These are phyloP conservation scores for Eublepharis macularius DNA, from an alignment of 2,113 vertebrate species.

Conservation along the genomic window DNA sequence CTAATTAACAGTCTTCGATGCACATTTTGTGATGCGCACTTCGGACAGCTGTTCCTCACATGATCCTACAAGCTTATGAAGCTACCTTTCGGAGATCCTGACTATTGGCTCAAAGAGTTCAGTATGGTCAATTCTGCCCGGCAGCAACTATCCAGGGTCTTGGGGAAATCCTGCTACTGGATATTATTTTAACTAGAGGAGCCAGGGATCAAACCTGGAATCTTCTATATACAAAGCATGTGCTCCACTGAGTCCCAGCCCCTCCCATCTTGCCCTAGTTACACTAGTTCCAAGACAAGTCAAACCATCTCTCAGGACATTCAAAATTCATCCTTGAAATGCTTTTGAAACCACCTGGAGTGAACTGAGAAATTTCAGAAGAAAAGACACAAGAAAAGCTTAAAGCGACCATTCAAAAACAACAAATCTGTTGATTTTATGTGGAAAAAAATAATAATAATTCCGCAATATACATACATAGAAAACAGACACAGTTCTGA, in stretches of 20 bases:
- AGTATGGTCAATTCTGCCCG: slow-evolving; percentile 24
- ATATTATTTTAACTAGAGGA: slow-evolving; percentile 4
- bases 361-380: slow-evolving; percentile 26
- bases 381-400: neutral
- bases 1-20: neutral
- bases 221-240: slow-evolving; percentile 28
- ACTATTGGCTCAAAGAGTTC: too few species aligned
- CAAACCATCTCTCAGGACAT: neutral
- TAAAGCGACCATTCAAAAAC: neutral
- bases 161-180: neutral
- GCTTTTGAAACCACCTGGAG: neutral
- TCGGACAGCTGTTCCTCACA: neutral
- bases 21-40: neutral
- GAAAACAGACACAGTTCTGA: slow-evolving; percentile 7
- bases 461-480: slow-evolving; percentile 24
- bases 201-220: too few species aligned
- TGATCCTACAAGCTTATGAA: neutral
- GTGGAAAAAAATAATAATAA: slow-evolving; percentile 50
- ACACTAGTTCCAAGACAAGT: neutral
- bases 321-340: neutral
- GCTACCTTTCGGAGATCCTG: too few species aligned
- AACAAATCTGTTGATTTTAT: slow-evolving; percentile 31
- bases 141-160: neutral
- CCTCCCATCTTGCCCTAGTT: neutral
- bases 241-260: too few species aligned